Conservation (phyloP, 1,140 invertebrate species). For the Diachasma alloeum region DNA sequence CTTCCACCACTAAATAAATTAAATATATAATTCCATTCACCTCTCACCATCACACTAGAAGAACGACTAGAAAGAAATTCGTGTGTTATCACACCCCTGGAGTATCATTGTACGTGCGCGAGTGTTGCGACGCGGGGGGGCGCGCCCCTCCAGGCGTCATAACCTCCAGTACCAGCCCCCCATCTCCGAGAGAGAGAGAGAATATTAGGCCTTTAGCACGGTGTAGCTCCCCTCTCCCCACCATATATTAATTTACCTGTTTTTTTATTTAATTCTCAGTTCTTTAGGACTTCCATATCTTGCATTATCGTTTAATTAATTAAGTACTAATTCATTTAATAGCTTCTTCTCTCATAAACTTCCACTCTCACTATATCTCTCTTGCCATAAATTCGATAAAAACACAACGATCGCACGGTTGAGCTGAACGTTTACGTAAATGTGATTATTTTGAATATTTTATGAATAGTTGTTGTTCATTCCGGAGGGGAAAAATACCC, state of each 20-base stretch:
- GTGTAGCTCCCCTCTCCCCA: background rate
- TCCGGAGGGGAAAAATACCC: background rate
- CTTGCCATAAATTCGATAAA: constrained; percentile 5
- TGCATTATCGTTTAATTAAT: background rate
- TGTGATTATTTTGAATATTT: background rate
- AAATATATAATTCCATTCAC: background rate
- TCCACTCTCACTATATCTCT: background rate
- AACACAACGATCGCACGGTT: background rate
- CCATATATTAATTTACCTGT: background rate
- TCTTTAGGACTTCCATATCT: background rate
- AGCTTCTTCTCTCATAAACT: background rate
- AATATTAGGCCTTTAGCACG: constrained; percentile 2
- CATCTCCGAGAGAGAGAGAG: background rate
- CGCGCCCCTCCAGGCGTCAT: background rate
- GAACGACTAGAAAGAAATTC: constrained; percentile 3
- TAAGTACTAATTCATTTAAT: background rate
- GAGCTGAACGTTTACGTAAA: constrained; percentile 5
- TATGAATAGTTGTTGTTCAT: background rate
- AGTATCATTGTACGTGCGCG: background rate
- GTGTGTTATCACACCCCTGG: background rate
- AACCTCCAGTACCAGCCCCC: background rate
- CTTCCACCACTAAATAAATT: background rate
- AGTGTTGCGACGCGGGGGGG: too few relatives aligned
- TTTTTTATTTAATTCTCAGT: background rate
- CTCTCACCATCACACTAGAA: background rate